phyloP scores from a whole-genome alignment of 2,888 invertebrate species.

The Trissolcus japonicus region DNA sequence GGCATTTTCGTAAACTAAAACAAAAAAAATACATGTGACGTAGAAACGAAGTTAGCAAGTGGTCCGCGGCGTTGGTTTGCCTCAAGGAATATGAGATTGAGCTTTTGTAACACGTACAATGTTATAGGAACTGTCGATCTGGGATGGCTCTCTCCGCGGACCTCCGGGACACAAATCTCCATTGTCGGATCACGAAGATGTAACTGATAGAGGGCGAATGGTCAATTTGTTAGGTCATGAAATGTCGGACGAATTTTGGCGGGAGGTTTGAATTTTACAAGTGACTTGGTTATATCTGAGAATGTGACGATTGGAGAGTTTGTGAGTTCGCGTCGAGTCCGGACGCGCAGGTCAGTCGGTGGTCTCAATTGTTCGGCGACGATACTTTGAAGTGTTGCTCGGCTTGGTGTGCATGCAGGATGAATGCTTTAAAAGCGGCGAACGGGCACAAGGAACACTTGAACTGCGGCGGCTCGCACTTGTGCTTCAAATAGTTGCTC shows the following conservation, averaged over 20 bases:
- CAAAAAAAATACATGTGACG: constrained; percentile 21
- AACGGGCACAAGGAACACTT: constrained; percentile 74
- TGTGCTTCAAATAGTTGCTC: constrained; percentile 76
- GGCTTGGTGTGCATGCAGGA: constrained; percentile 75
- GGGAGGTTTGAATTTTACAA: no score
- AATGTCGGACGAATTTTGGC: not conserved
- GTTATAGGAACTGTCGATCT: constrained; percentile 50
- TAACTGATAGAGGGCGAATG: no score
- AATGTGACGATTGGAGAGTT: no score
- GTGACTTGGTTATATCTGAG: no score
- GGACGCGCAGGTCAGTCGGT: constrained; percentile 14
- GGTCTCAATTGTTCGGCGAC: constrained; percentile 68
- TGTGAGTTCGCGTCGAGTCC: constrained; percentile 1
- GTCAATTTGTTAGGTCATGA: not conserved
- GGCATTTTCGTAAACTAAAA: constrained; percentile 41
- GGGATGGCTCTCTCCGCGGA: constrained; percentile 25
- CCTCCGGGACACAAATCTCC: not conserved
- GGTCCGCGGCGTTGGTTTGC: constrained; percentile 29
- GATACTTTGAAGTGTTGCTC: constrained; percentile 75
- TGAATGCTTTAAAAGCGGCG: constrained; percentile 75
- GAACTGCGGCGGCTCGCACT: constrained; percentile 75
- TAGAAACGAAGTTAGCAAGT: constrained; percentile 16
- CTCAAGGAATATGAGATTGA: constrained; percentile 39
- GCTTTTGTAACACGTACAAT: constrained; percentile 40
- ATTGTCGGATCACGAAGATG: no score